phyloP scores from a whole-genome alignment of 2,797 vertebrate genomes.

The Rhinophrynus dorsalis region DNA sequence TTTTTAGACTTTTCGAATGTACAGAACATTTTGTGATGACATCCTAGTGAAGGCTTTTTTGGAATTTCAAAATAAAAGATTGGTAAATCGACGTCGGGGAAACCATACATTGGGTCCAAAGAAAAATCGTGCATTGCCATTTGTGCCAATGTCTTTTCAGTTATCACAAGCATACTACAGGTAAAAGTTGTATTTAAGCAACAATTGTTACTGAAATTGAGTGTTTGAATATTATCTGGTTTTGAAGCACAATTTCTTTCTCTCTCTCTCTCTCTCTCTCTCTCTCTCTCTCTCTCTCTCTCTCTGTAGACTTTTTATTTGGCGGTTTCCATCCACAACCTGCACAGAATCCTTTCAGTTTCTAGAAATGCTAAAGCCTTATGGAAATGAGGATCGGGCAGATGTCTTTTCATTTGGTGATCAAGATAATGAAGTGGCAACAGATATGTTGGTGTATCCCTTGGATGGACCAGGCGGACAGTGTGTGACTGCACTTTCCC shows the following conservation, averaged over 20 bases:
- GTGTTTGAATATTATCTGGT: neutral
- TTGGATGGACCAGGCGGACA: slow-evolving; percentile 83
- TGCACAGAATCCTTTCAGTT: slow-evolving; percentile 83
- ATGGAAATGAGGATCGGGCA: slow-evolving; percentile 61
- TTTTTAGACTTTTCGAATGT: slow-evolving; percentile 84
- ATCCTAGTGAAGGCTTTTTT: slow-evolving; percentile 84
- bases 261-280: too few species aligned
- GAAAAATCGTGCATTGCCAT: slow-evolving; percentile 87
- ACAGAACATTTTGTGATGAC: slow-evolving; percentile 82
- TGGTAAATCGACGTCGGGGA: slow-evolving; percentile 88
- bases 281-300: neutral
- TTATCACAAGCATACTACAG: slow-evolving; percentile 93
- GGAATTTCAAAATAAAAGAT: slow-evolving; percentile 77
- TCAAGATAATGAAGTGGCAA: slow-evolving; percentile 31
- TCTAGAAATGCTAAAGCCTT: slow-evolving; percentile 67
- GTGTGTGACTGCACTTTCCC: slow-evolving; percentile 74
- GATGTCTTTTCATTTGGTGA: slow-evolving; percentile 70
- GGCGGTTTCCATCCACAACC: slow-evolving; percentile 82
- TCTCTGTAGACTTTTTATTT: slow-evolving; percentile 80
- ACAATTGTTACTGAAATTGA: neutral
- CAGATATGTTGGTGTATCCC: slow-evolving; percentile 74
- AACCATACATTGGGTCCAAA: slow-evolving; percentile 77
- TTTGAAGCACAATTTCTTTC: neutral
- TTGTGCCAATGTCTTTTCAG: slow-evolving; percentile 95
- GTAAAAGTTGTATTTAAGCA: slow-evolving; percentile 57